These are phyloP conservation scores for Apis cerana DNA, from an alignment of 1,140 invertebrate genomes.

Conservation along the genomic window DNA sequence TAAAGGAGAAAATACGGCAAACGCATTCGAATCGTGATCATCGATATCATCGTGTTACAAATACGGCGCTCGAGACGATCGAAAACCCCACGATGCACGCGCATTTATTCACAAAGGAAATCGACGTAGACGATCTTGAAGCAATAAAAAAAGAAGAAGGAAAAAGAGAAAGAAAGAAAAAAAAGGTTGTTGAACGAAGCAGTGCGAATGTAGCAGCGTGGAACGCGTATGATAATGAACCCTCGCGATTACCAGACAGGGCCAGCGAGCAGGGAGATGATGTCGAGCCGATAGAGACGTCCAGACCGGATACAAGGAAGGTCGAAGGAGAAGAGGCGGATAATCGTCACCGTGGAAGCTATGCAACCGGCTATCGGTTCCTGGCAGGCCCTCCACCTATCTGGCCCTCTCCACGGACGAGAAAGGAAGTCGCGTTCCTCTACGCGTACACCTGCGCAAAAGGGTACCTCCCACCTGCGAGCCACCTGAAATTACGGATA, in stretches of 20 bases:
- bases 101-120: no score
- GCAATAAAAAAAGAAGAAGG: not conserved
- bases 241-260: slow-evolving; percentile 62
- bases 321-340: slow-evolving; percentile 62
- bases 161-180: not conserved
- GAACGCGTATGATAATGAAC: slow-evolving; percentile 68
- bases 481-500: slow-evolving; percentile 69
- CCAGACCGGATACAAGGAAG: slow-evolving; percentile 67
- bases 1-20: no score
- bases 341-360: slow-evolving; percentile 57
- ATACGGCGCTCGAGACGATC: no score
- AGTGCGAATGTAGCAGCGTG: slow-evolving; percentile 63
- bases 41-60: no score
- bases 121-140: not conserved
- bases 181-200: slow-evolving; percentile 29
- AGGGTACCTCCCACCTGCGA: slow-evolving; percentile 71
- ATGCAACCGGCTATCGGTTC: slow-evolving; percentile 28
- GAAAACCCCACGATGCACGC: no score
- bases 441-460: slow-evolving; percentile 68
- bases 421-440: slow-evolving; percentile 69
- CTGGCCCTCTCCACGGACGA: slow-evolving; percentile 15
- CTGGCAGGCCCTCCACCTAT: not conserved
- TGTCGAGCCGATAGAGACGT: slow-evolving; percentile 64
- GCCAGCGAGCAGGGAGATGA: slow-evolving; percentile 59
- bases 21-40: no score